Percentiles rank a stretch among this genome's conserved stretches.
phyloP scores from a whole-genome alignment of 2,797 vertebrate species.

The Miichthys miiuy region DNA sequence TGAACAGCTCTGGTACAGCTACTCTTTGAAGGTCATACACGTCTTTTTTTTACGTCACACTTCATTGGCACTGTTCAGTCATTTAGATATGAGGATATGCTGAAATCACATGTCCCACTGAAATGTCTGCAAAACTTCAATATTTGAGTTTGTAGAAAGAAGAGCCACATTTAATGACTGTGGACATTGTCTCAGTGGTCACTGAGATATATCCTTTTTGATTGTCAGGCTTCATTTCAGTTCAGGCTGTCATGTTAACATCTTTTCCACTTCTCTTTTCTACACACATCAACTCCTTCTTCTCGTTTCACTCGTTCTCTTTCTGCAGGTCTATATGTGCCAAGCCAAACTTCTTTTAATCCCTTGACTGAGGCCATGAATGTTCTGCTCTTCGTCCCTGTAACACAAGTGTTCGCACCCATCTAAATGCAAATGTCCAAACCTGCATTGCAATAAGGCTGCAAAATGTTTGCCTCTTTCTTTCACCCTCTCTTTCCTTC shows the following conservation, averaged over 20 bases:
- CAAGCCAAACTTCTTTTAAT: constrained; percentile 59
- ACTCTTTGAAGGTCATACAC: too few relatives aligned
- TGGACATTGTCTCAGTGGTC: background rate
- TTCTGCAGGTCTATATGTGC: constrained; percentile 37
- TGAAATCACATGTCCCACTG: too few relatives aligned
- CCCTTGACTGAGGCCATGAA: constrained; percentile 59
- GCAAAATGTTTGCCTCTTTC: constrained; percentile 36
- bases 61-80: too few relatives aligned
- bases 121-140: background rate
- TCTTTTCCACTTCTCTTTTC: background rate
- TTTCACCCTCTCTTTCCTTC: background rate
- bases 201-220: background rate
- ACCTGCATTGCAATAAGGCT: constrained; percentile 66
- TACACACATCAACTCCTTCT: constrained; percentile 6
- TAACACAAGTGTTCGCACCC: constrained; percentile 83
- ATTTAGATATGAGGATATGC: too few relatives aligned
- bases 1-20: too few relatives aligned
- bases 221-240: constrained; percentile 1
- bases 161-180: background rate
- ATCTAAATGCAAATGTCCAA: constrained; percentile 89
- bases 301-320: constrained; percentile 13
- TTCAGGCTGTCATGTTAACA: background rate
- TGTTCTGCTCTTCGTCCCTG: constrained; percentile 71
- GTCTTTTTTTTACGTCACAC: too few relatives aligned
- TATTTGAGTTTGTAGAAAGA: background rate